phyloP scores from a whole-genome alignment of 1,140 invertebrate genomes.

The Phymorhynchus buccinoides region DNA sequence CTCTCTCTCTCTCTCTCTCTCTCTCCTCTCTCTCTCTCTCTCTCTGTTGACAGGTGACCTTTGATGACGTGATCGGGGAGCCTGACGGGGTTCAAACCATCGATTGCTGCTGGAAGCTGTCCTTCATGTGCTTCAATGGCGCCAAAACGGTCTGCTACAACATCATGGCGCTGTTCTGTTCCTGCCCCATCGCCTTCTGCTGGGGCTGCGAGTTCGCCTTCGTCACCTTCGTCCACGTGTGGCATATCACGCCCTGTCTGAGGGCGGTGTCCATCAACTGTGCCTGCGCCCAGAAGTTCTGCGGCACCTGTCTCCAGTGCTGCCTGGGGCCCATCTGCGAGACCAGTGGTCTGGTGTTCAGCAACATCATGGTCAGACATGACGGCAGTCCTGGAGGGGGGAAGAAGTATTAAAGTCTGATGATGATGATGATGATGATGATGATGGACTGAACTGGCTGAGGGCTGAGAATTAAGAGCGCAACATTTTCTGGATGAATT shows the following conservation, averaged over 20 bases:
- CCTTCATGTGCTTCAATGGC: constrained; percentile 80
- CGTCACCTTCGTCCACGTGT: constrained; percentile 78
- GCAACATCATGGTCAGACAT: constrained; percentile 77
- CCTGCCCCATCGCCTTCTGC: constrained; percentile 80
- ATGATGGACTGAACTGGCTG: too few relatives aligned
- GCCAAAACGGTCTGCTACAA: constrained; percentile 82
- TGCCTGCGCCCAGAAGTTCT: constrained; percentile 77
- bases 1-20: too few relatives aligned
- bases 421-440: not conserved
- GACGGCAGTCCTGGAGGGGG: too few relatives aligned
- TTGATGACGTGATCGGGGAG: constrained; percentile 85
- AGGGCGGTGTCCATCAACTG: constrained; percentile 76
- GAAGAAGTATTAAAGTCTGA: too few relatives aligned
- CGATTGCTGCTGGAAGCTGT: constrained; percentile 83
- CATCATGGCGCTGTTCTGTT: constrained; percentile 80
- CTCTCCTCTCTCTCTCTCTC: not conserved
- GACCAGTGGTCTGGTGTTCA: constrained; percentile 79
- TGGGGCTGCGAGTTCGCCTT: constrained; percentile 84
- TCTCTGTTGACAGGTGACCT: constrained; percentile 68
- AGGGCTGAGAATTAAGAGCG: too few relatives aligned
- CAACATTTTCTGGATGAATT: too few relatives aligned
- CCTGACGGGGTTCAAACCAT: constrained; percentile 82
- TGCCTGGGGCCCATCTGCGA: constrained; percentile 79
- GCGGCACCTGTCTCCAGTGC: constrained; percentile 77
- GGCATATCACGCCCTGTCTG: constrained; percentile 69